A percentile compares a stretch with the other conserved stretches of the same genome.
Conservation (phyloP, 2,888 invertebrate species). For the Lepidochrysops patricia region DNA sequence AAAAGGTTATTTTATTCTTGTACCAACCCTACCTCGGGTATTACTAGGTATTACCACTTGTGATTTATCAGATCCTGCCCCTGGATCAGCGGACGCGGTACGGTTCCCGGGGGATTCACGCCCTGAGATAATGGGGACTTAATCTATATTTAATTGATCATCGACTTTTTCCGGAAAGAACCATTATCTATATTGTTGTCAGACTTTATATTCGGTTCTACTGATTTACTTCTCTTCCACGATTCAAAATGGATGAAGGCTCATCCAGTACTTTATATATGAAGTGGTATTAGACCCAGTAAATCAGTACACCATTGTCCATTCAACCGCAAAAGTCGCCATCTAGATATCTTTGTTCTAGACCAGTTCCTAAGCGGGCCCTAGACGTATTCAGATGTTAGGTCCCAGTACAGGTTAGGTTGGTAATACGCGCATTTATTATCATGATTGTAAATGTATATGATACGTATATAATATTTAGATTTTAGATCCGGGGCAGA, state of each 20-base stretch:
- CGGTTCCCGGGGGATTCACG: background rate
- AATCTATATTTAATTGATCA: constrained; percentile 10
- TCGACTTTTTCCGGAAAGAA: background rate
- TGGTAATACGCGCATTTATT: no score
- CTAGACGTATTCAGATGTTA: background rate
- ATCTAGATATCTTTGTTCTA: constrained; percentile 12
- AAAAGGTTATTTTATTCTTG: no score
- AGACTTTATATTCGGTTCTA: background rate
- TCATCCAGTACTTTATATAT: background rate
- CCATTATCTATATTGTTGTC: constrained; percentile 3
- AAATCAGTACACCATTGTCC: constrained; percentile 9
- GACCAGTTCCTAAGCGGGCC: background rate
- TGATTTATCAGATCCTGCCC: constrained; percentile 5
- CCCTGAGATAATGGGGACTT: background rate
- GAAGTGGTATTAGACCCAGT: background rate
- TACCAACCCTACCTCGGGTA: background rate
- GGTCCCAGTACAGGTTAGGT: background rate
- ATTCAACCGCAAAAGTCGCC: background rate
- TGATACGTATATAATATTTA: background rate
- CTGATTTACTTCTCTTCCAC: background rate
- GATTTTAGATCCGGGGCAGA: background rate
- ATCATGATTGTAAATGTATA: no score
- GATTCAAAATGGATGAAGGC: no score
- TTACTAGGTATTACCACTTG: constrained; percentile 1
- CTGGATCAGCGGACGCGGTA: background rate